phyloP scores from a whole-genome alignment of 2,113 vertebrate genomes.

The Myxocyprinus asiaticus region DNA sequence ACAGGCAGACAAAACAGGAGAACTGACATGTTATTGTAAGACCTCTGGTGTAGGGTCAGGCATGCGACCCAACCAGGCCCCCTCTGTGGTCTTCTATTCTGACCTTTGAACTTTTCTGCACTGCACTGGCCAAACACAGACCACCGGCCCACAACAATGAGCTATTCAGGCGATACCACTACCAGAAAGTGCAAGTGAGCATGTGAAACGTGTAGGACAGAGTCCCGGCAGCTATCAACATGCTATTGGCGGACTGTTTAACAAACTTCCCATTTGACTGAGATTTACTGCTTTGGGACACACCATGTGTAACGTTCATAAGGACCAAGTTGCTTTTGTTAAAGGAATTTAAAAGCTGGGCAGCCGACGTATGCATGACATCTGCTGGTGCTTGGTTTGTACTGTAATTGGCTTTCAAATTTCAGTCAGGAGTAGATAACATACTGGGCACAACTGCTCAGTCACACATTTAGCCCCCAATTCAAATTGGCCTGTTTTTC shows the following conservation, averaged over 20 bases:
- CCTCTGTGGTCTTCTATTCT: conserved; percentile 58
- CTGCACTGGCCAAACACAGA: conserved; percentile 71
- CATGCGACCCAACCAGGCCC: conserved; percentile 69
- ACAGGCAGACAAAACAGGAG: conserved; percentile 59
- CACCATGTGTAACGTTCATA: neutral
- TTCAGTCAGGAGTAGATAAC: neutral
- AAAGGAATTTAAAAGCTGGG: neutral
- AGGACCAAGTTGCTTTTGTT: neutral
- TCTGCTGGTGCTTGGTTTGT: neutral
- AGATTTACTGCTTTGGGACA: conserved; percentile 5
- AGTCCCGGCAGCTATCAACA: conserved; percentile 8
- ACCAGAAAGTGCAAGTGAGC: conserved; percentile 17
- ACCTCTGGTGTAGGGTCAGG: conserved; percentile 62
- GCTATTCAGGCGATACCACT: conserved; percentile 56
- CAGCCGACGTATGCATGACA: neutral
- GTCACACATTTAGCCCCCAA: conserved; percentile 24
- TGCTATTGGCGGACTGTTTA: neutral
- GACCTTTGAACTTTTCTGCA: conserved; percentile 64
- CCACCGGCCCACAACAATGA: conserved; percentile 70
- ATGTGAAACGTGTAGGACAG: neutral
- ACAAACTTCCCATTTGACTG: neutral
- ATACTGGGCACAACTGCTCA: neutral
- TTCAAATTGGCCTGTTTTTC: conserved; percentile 39
- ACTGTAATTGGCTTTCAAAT: neutral
- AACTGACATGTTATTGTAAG: conserved; percentile 76